Evolutionary conservation across 2,113 vertebrate genomes (phyloP).

Genomic region (Heteronetta atricapilla): DNA sequence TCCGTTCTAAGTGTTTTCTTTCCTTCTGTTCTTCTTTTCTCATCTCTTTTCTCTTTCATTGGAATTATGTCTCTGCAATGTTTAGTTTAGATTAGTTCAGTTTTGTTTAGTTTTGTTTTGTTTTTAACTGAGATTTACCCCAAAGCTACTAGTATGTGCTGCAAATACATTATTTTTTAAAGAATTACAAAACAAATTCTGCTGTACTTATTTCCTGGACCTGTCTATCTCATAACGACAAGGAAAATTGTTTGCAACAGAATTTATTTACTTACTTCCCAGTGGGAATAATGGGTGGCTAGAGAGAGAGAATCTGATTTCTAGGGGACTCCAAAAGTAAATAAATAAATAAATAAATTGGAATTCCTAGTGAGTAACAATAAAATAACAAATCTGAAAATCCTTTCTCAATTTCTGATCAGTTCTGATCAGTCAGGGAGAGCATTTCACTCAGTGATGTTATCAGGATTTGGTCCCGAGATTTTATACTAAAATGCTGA

Average conservation of each 20-base stretch:
- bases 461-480: neutral
- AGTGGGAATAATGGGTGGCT: neutral
- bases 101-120: neutral
- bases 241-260: neutral
- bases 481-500: neutral
- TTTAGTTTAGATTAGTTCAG: neutral
- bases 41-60: neutral
- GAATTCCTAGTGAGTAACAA: neutral
- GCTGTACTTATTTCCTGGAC: neutral
- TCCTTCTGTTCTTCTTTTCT: neutral
- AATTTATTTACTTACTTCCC: neutral
- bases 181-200: neutral
- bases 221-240: neutral
- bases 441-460: neutral
- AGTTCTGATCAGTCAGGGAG: neutral
- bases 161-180: neutral
- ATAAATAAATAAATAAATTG: neutral
- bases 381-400: neutral
- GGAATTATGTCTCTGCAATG: neutral
- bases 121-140: neutral
- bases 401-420: neutral
- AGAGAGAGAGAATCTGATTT: neutral
- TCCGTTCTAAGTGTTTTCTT: neutral
- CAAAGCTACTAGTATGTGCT: neutral
- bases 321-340: neutral